A percentile compares a stretch with the other conserved stretches of the same genome.
Evolutionary conservation across 2,888 invertebrate genomes (phyloP).

Genomic region (Eupeodes latifasciatus): DNA sequence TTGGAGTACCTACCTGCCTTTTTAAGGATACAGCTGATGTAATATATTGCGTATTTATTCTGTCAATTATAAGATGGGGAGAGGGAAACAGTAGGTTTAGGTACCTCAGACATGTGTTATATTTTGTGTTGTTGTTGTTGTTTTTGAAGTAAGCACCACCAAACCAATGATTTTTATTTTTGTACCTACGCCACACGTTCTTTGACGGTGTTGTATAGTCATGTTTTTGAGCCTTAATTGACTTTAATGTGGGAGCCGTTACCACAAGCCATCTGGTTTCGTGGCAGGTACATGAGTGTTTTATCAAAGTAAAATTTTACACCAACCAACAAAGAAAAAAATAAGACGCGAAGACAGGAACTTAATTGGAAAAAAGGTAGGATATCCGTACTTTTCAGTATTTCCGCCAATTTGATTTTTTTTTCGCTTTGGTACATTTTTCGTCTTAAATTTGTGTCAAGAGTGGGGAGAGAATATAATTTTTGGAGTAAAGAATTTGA

Average conservation of each 20-base stretch:
- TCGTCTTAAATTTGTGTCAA: slow-evolving; percentile 43
- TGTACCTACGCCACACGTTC: neutral
- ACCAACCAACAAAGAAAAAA: neutral
- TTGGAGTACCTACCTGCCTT: neutral
- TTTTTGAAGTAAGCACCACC: neutral
- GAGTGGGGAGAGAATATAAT: slow-evolving; percentile 24
- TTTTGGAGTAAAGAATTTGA: neutral
- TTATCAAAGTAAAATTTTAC: slow-evolving; percentile 8
- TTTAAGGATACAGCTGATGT: slow-evolving; percentile 41
- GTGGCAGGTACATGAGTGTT: slow-evolving; percentile 25
- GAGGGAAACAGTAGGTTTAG: slow-evolving; percentile 9
- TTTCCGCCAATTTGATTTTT: slow-evolving; percentile 52
- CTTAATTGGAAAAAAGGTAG: slow-evolving; percentile 26
- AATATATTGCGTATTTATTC: slow-evolving; percentile 67
- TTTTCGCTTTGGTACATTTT: slow-evolving; percentile 25
- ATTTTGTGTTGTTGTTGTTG: slow-evolving; percentile 12
- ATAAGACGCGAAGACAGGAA: slow-evolving; percentile 22
- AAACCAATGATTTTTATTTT: neutral
- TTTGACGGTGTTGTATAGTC: neutral
- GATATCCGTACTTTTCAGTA: slow-evolving; percentile 51
- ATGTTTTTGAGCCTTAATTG: slow-evolving; percentile 59
- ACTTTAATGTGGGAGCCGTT: slow-evolving; percentile 55
- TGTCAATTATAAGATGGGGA: slow-evolving; percentile 59
- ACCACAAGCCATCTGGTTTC: slow-evolving; percentile 43
- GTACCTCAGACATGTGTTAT: slow-evolving; percentile 48